Conservation (phyloP, 2,888 invertebrate species). For the Ormyrus thymus region DNA sequence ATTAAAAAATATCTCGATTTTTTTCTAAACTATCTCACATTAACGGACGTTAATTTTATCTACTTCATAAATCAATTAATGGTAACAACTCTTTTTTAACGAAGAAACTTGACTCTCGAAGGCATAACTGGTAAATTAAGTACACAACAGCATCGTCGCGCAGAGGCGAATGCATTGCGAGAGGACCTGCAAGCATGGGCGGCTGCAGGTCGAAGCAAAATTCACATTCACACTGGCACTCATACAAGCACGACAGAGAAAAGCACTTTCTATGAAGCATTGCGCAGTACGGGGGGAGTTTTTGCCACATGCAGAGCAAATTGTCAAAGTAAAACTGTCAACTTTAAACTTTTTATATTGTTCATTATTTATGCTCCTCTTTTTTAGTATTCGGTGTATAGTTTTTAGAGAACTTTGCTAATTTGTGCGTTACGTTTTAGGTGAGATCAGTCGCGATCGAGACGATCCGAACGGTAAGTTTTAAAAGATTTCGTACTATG, state of each 20-base stretch:
- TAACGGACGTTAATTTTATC: neutral
- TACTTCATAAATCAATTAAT: neutral
- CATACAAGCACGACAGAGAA: constrained; percentile 9
- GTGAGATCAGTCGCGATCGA: constrained; percentile 76
- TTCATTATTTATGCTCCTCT: constrained; percentile 29
- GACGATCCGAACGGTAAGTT: constrained; percentile 75
- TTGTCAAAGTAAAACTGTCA: constrained; percentile 33
- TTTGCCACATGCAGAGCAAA: constrained; percentile 55
- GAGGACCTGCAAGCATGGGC: constrained; percentile 67
- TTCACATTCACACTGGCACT: neutral
- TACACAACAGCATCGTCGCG: too few relatives aligned
- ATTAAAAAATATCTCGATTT: too few relatives aligned
- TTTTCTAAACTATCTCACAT: too few relatives aligned
- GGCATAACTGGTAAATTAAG: neutral
- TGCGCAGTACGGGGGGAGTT: constrained; percentile 64
- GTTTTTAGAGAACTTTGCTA: neutral
- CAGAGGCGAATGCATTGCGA: neutral
- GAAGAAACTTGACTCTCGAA: neutral
- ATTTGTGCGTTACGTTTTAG: constrained; percentile 63
- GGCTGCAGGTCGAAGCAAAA: constrained; percentile 60
- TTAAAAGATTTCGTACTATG: neutral
- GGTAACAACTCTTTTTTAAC: constrained; percentile 26
- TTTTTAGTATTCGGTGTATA: constrained; percentile 3
- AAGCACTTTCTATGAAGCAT: constrained; percentile 58
- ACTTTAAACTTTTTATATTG: constrained; percentile 10